These are phyloP conservation scores for Enteromius anoplus DNA, from an alignment of 2,797 vertebrate species.

Conservation along the genomic window DNA sequence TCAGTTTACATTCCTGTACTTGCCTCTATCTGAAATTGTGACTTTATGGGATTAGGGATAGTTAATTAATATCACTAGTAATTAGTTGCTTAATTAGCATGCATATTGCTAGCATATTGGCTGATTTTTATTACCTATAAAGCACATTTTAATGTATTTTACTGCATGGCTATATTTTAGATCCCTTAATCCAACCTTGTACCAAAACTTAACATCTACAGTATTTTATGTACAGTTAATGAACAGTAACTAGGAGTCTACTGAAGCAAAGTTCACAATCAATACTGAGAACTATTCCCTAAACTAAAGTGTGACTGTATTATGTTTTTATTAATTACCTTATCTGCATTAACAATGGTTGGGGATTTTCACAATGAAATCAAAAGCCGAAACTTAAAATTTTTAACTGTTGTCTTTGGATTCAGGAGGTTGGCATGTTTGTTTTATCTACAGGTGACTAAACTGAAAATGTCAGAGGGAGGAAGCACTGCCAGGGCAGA, in stretches of 20 bases:
- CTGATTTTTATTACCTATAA: not conserved
- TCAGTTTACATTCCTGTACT: not conserved
- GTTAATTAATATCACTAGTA: not conserved
- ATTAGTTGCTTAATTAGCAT: not conserved
- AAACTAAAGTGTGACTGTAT: not conserved
- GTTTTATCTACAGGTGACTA: slow-evolving; percentile 67
- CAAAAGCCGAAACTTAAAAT: not conserved
- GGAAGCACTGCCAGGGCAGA: slow-evolving; percentile 76
- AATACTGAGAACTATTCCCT: not conserved
- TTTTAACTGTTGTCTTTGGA: not conserved
- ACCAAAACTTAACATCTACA: not conserved
- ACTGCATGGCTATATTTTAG: not conserved
- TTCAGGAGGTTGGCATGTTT: not conserved
- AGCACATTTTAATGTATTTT: not conserved
- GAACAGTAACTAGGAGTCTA: not conserved
- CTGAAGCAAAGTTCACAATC: not conserved
- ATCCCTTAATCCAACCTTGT: not conserved
- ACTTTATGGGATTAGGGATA: not conserved
- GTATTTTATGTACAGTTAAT: no score
- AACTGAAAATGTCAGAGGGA: slow-evolving; percentile 67
- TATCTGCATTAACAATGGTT: no score
- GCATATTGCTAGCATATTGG: not conserved
- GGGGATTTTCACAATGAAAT: no score
- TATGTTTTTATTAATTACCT: not conserved
- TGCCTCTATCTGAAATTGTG: not conserved